Evolutionary conservation across 2,797 vertebrate genomes (phyloP).

Genomic region (Heteromormyrus szaboi): DNA sequence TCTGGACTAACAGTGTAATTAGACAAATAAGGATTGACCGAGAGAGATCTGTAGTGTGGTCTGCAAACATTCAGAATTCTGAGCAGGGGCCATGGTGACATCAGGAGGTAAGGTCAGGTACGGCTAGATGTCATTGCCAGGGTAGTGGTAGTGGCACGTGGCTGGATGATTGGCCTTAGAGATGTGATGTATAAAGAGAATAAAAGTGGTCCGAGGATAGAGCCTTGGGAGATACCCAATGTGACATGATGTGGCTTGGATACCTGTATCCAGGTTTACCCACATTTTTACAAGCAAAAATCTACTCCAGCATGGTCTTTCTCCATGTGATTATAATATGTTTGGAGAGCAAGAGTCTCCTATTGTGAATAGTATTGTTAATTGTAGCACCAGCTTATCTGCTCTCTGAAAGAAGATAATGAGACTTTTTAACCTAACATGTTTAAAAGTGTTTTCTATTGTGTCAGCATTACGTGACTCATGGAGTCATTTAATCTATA

Average conservation of each 20-base stretch:
- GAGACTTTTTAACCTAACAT: neutral
- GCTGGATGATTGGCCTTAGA: neutral
- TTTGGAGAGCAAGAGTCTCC: neutral
- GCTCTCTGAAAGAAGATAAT: neutral
- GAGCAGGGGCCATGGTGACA: neutral
- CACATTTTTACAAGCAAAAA: neutral
- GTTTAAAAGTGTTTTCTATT: neutral
- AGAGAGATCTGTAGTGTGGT: neutral
- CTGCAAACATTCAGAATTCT: neutral
- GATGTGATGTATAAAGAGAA: neutral
- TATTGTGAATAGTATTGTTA: neutral
- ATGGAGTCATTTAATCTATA: neutral
- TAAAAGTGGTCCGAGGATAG: neutral
- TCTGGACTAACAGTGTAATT: neutral
- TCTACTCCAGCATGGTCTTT: neutral
- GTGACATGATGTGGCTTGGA: neutral
- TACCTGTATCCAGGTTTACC: neutral
- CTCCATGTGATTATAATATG: neutral
- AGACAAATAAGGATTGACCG: neutral
- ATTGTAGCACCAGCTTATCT: neutral
- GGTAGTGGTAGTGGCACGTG: neutral
- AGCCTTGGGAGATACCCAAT: neutral
- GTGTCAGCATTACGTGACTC: neutral
- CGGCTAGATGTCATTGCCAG: neutral
- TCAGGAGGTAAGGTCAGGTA: neutral